Percentiles rank a stretch among this genome's conserved stretches.
These are phyloP conservation scores for Dicrostonyx torquatus DNA, from an alignment of 2,797 vertebrate species.

Conservation along the genomic window DNA sequence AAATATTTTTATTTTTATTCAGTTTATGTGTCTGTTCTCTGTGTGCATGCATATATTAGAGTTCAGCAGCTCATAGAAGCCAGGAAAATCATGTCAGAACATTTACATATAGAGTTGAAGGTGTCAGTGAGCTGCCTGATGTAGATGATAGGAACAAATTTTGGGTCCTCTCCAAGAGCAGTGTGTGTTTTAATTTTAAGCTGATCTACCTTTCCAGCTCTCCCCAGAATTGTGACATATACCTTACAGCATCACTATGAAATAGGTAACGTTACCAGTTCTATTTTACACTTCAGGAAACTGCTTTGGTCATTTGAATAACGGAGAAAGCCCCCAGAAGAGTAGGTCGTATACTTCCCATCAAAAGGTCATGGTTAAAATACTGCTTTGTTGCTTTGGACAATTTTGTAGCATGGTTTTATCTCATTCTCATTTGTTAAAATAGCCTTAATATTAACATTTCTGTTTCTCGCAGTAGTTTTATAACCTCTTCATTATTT, in stretches of 20 bases:
- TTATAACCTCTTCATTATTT: neutral
- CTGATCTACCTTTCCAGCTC: too few species aligned
- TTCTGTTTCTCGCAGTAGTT: constrained; percentile 9
- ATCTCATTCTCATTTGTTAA: neutral
- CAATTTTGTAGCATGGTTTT: neutral
- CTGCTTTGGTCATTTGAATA: neutral
- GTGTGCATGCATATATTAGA: neutral
- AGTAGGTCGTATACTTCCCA: neutral
- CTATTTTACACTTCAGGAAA: constrained; percentile 2
- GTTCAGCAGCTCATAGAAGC: neutral
- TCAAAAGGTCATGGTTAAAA: neutral
- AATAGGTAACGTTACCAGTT: neutral
- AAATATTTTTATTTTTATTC: neutral
- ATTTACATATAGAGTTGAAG: neutral
- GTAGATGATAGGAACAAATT: neutral
- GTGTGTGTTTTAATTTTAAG: neutral
- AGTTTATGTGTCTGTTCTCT: neutral
- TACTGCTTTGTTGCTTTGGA: neutral
- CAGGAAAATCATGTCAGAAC: neutral
- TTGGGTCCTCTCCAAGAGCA: neutral
- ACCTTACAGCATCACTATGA: neutral
- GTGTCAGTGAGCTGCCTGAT: neutral
- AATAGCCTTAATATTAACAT: neutral
- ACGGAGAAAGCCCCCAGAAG: neutral
- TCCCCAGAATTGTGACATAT: neutral